phyloP scores from a whole-genome alignment of 1,140 invertebrate species.

The Pollicipes pollicipes region DNA sequence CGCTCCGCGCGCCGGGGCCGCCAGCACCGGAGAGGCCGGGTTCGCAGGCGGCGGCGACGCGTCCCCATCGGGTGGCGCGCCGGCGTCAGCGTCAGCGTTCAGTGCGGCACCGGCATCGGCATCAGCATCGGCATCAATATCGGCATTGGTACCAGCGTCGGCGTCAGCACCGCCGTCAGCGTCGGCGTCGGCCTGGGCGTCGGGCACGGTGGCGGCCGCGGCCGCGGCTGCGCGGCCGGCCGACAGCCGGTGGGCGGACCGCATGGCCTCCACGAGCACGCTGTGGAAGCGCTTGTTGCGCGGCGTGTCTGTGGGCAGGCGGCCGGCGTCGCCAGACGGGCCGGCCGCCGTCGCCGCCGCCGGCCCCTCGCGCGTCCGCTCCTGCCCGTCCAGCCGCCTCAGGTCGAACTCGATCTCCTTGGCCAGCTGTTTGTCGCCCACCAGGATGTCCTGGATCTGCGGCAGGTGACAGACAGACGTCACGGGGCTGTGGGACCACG shows the following conservation, averaged over 20 bases:
- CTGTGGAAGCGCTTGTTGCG: neutral
- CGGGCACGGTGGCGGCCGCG: no score
- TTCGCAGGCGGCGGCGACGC: neutral
- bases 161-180: neutral
- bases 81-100: neutral
- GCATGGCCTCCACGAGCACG: neutral
- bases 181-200: no score
- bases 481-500: neutral
- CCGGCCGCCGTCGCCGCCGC: neutral
- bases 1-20: neutral
- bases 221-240: neutral
- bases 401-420: conserved; percentile 33
- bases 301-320: neutral
- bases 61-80: neutral
- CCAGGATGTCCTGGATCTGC: conserved; percentile 31
- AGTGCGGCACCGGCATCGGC: neutral
- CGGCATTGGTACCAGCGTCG: neutral
- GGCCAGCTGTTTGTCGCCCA: conserved; percentile 30
- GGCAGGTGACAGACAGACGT: neutral
- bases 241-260: neutral
- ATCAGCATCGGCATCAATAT: neutral
- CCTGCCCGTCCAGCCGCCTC: conserved; percentile 21
- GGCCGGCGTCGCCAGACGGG: neutral
- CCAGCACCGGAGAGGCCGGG: neutral
- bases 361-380: neutral